Conservation (phyloP, 2,113 vertebrate species). For the Rhabdomys dilectus region DNA sequence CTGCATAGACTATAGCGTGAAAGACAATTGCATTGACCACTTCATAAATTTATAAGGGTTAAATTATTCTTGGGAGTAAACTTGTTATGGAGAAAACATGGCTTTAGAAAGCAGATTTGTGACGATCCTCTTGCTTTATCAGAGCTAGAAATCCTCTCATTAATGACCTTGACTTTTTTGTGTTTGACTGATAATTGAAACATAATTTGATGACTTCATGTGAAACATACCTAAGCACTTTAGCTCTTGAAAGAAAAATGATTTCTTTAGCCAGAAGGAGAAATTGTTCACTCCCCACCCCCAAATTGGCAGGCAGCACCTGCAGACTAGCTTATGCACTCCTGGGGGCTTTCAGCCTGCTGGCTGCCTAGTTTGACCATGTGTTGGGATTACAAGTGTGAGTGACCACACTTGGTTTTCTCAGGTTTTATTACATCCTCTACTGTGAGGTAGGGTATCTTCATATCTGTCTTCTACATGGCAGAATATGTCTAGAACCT, state of each 20-base stretch:
- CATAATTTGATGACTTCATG: background rate
- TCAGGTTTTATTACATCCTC: background rate
- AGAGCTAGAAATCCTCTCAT: background rate
- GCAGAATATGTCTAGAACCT: background rate
- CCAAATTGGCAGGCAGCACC: background rate
- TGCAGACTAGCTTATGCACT: background rate
- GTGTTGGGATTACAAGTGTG: background rate
- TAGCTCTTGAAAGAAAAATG: background rate
- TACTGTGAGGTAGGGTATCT: background rate
- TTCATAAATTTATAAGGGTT: background rate
- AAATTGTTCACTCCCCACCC: background rate
- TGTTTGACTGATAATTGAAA: background rate
- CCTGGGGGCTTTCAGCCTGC: background rate
- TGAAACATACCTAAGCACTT: background rate
- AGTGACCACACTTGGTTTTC: background rate
- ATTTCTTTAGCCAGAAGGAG: background rate
- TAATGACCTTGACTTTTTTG: background rate
- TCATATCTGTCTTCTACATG: background rate
- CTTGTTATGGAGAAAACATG: background rate
- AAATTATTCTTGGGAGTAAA: background rate
- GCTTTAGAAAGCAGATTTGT: slow-evolving; percentile 3
- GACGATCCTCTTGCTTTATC: background rate
- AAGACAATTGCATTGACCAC: background rate
- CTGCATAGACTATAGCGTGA: background rate
- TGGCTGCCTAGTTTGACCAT: background rate